These are phyloP conservation scores for Elysia chlorotica DNA, from an alignment of 1,140 invertebrate genomes.

Conservation along the genomic window DNA sequence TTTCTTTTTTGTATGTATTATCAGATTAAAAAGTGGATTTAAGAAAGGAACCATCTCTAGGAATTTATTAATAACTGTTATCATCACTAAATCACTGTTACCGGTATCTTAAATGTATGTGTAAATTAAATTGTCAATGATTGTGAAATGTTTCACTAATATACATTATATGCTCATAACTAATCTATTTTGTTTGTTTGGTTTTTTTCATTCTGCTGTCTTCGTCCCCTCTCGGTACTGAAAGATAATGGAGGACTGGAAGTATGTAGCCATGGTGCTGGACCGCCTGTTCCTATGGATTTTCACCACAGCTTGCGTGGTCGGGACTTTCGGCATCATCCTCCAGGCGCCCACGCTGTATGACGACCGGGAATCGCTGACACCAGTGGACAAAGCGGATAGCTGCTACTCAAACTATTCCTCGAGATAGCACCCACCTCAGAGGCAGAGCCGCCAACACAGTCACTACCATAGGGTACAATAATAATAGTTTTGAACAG, in stretches of 20 bases:
- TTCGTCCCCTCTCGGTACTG: not conserved
- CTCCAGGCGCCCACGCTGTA: slow-evolving; percentile 94
- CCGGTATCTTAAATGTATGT: too few relatives aligned
- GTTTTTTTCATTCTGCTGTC: not conserved
- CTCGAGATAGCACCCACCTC: slow-evolving; percentile 19
- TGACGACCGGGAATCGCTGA: slow-evolving; percentile 82
- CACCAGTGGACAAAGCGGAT: slow-evolving; percentile 8
- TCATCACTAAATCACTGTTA: too few relatives aligned
- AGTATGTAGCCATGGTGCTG: slow-evolving; percentile 62
- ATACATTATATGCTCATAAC: too few relatives aligned
- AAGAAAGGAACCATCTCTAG: too few relatives aligned
- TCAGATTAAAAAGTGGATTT: too few relatives aligned
- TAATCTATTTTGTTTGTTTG: not conserved
- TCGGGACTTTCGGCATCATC: slow-evolving; percentile 72
- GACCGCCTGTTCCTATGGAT: slow-evolving; percentile 62
- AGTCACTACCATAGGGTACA: too few relatives aligned
- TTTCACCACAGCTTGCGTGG: slow-evolving; percentile 61
- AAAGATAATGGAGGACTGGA: slow-evolving; percentile 63
- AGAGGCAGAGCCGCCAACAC: too few relatives aligned
- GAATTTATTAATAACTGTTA: too few relatives aligned
- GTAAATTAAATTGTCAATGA: too few relatives aligned
- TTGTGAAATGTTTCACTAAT: too few relatives aligned
- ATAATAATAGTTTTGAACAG: too few relatives aligned
- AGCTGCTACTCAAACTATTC: slow-evolving; percentile 24
- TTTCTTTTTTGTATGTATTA: too few relatives aligned